Base-by-base conservation (phyloP, 2,797 vertebrate species). In the Argya squamiceps region DNA sequence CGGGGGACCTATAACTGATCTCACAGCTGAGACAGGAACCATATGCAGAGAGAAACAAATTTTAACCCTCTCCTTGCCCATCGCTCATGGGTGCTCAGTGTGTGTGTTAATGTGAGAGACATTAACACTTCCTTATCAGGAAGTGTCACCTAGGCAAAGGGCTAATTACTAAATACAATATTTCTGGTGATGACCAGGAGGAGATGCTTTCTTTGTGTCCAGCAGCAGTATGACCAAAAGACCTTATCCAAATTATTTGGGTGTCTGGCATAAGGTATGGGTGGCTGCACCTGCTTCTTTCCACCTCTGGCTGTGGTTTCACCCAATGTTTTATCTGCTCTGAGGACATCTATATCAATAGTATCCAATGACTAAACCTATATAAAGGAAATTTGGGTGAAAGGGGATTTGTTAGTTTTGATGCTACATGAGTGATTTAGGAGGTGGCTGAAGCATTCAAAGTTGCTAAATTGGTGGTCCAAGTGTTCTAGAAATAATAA, bases 11-110 rank as follows among this genome's bases (percentile, higher is more conserved):
- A 79, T 83, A 97, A 92, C 93, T 96, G 88, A 92, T 97, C 90
- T 97, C 96, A 96, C 79, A 95, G 69, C n/a, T 55, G 59, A 97
- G 95, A 96, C 86, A 95, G 91, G 92, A 97, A 91, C 78, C 93
- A 97, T 90, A 96, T 95, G 95, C 94, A 92, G 88, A 30, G 73
- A 86, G 85, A 89, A 94, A 89, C 0, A 1, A 9, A 8, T 58
- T 84, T 97, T 97, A 98, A 97, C 97, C 95, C 96, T 96, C 46
- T 96, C 87, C 76, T 95, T 41, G 4, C 88, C 93, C 22, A 2
- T 83, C 50, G 67, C 27, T 94, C 43, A 8, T 60, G 43, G 80
- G 67, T 69, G 56, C 75, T 81, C 10, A 0, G 55, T n/a, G 17
- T 22, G 82, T 32, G 93, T 95, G 96, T 67, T 96, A 97, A 93